Conservation (phyloP, 2,797 vertebrate species). For the Natrix natrix region DNA sequence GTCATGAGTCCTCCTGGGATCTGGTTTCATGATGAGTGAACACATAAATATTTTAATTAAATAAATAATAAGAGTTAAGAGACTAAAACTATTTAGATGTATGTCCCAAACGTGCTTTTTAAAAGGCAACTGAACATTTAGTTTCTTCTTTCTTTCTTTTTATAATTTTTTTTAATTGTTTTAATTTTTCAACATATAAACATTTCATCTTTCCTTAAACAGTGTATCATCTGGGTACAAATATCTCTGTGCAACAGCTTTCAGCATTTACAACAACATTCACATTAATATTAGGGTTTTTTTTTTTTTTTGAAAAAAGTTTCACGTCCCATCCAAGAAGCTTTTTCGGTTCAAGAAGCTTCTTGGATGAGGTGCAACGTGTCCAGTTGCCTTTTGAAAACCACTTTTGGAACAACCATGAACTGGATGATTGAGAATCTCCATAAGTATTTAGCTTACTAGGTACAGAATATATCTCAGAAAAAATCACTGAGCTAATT, state of each 20-base stretch:
- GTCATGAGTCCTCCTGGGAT: not conserved
- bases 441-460: not conserved
- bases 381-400: not conserved
- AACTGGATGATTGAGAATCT: not conserved
- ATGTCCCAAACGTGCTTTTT: not conserved
- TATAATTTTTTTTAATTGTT: too few relatives aligned
- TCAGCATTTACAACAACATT: too few relatives aligned
- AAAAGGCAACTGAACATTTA: not conserved
- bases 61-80: not conserved
- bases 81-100: not conserved
- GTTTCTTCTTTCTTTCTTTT: not conserved
- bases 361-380: not conserved
- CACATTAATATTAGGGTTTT: too few relatives aligned
- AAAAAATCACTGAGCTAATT: not conserved
- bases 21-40: not conserved
- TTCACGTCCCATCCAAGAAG: not conserved
- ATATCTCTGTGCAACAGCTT: too few relatives aligned
- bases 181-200: too few relatives aligned
- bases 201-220: too few relatives aligned
- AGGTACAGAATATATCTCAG: not conserved
- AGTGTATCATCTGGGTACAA: too few relatives aligned
- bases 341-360: not conserved
- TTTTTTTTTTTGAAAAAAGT: not conserved
- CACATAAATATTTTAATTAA: not conserved
- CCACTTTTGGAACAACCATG: not conserved